Base-by-base conservation (phyloP, 2,888 invertebrate species). In the Ophion obscuratus region DNA sequence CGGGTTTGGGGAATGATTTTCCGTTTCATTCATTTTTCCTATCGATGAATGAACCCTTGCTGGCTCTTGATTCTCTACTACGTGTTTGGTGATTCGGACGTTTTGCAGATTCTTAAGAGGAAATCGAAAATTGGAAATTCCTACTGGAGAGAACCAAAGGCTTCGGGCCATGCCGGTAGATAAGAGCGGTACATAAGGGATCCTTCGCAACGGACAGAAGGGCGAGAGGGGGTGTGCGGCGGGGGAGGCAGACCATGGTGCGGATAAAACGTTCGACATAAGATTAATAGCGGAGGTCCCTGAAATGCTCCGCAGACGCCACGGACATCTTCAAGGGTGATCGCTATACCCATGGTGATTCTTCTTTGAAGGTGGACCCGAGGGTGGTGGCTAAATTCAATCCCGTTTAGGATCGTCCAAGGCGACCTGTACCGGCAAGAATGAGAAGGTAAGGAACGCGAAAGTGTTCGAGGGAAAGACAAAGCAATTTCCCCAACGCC, bases 211-310 rank as follows among this genome's bases (percentile, higher is more conserved):
- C 81, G 59, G 81, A 70, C 62, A 68, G 70, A 27, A 67, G 74
- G 83, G 73, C 77, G 59, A 73, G 53, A 36, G 79, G 79, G 84
- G 79, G 83, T 70, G 87, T 81, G 57, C 62, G 74, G 64, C 70
- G 44, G 31, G 81, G 76, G 84, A 80, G 83, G 73, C 87, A 81
- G 82, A 81, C 75, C 88, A 82, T 83, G 90, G 87, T 87, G 89
- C 89, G 93, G 93, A 93, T 94, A 94, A 94, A 94, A 90, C 93
- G 93, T 90, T 91, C 93, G 93, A 94, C 94, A 93, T 93, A 94
- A 94, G 94, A 94, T 94, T 94, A 94, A 94, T 94, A 93, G 94
- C 91, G 89, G 91, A 92, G 90, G 62, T 90, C 90, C 89, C 89
- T 91, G 90, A 89, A 89, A 82, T 79, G 85, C 80, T 85, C 80